A percentile compares a stretch with the other conserved stretches of the same genome.
phyloP scores from a whole-genome alignment of 2,888 invertebrate species.

The Sinhomidia bicolor region DNA sequence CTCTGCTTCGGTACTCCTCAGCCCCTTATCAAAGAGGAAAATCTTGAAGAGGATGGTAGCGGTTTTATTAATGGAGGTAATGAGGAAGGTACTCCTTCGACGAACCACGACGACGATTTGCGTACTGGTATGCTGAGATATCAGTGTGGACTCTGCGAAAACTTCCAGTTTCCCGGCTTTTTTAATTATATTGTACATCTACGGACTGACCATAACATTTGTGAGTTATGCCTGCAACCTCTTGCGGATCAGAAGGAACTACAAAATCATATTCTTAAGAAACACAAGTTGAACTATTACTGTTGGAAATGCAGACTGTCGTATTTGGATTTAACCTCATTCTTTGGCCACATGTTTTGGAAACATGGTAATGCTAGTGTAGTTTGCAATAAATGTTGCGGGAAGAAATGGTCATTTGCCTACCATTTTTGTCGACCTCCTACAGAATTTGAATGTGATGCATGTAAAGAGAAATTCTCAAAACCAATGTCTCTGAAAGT shows the following conservation, averaged over 20 bases:
- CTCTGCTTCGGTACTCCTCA: conserved; percentile 78
- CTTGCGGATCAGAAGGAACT: conserved; percentile 90
- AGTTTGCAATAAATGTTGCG: conserved; percentile 91
- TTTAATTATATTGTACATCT: conserved; percentile 94
- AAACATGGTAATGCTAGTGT: conserved; percentile 96
- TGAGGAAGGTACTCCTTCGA: not conserved
- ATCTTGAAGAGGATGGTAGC: conserved; percentile 23
- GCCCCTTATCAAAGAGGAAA: conserved; percentile 72
- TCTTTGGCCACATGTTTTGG: conserved; percentile 95
- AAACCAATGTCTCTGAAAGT: conserved; percentile 91
- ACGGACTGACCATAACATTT: conserved; percentile 91
- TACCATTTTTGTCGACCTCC: conserved; percentile 95
- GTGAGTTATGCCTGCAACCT: conserved; percentile 92
- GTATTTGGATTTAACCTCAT: conserved; percentile 93
- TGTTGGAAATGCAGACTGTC: conserved; percentile 94
- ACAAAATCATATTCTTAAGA: conserved; percentile 92
- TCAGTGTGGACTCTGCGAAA: conserved; percentile 87
- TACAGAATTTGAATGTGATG: conserved; percentile 89
- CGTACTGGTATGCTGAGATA: conserved; percentile 87
- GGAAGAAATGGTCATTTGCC: conserved; percentile 95
- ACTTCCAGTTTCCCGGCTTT: conserved; percentile 90
- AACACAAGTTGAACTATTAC: conserved; percentile 92
- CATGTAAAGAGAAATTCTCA: conserved; percentile 89
- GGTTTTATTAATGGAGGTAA: not conserved
- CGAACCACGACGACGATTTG: conserved; percentile 56